A percentile compares a stretch with the other conserved stretches of the same genome.
Conservation (phyloP, 2,797 vertebrate species). For the Falco biarmicus region DNA sequence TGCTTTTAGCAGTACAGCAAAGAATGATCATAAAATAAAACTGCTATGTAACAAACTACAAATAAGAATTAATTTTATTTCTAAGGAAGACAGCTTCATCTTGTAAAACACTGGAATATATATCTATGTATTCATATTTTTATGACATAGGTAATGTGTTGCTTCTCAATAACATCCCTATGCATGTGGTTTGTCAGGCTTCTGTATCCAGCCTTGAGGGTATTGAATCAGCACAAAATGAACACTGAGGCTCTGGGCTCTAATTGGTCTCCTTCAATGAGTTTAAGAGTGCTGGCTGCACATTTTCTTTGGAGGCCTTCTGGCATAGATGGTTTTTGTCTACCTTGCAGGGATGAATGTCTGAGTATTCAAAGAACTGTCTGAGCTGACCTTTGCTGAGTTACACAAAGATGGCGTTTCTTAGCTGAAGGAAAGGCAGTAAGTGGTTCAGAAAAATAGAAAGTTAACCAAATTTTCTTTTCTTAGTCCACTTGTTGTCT, state of each 20-base stretch:
- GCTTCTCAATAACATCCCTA: background rate
- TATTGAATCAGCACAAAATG: background rate
- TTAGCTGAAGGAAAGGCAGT: background rate
- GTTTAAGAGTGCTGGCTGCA: background rate
- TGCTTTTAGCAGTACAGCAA: background rate
- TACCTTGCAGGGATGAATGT: background rate
- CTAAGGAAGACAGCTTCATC: background rate
- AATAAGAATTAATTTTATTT: background rate
- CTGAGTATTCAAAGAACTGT: background rate
- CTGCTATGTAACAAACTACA: background rate
- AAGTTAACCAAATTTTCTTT: background rate
- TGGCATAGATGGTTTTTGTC: background rate
- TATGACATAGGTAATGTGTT: background rate
- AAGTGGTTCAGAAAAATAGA: background rate
- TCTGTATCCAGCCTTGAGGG: background rate
- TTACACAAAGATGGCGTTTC: background rate
- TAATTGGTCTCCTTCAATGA: background rate
- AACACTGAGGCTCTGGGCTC: background rate
- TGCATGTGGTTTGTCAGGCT: background rate
- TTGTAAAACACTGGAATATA: background rate
- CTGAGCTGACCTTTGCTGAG: background rate
- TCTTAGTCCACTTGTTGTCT: background rate
- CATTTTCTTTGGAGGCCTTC: background rate
- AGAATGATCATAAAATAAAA: background rate
- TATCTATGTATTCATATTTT: background rate